phyloP scores from a whole-genome alignment of 1,140 invertebrate genomes.

The Brachionus sp. region DNA sequence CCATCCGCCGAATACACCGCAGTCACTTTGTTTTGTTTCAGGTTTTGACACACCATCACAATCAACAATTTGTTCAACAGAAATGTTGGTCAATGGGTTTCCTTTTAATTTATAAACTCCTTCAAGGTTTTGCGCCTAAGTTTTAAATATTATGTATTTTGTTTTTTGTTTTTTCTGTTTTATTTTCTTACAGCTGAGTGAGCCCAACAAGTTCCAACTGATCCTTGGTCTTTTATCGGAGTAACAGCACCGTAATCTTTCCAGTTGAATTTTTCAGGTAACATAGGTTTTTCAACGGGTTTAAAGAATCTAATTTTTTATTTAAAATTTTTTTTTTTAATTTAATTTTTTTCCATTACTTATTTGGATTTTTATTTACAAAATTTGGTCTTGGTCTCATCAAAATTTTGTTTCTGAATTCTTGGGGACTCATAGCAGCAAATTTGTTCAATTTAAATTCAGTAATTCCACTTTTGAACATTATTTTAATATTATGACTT shows the following conservation, averaged over 20 bases:
- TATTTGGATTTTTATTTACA: background rate
- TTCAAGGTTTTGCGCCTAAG: conserved; percentile 52
- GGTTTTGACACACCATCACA: conserved; percentile 51
- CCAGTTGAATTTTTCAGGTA: conserved; percentile 51
- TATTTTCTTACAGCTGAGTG: conserved; percentile 49
- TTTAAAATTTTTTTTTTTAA: background rate
- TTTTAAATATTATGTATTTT: background rate
- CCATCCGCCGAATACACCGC: conserved; percentile 56
- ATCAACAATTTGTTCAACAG: conserved; percentile 56
- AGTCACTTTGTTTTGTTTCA: conserved; percentile 49
- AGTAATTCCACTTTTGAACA: background rate
- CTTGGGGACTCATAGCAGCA: conserved; percentile 50
- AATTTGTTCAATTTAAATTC: conserved; percentile 51
- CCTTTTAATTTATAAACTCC: conserved; percentile 52
- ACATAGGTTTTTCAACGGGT: background rate
- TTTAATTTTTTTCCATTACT: background rate
- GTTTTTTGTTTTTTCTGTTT: background rate
- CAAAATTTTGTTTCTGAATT: conserved; percentile 50
- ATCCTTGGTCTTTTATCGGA: conserved; percentile 60
- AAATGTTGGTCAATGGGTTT: conserved; percentile 52
- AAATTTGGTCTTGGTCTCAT: conserved; percentile 48
- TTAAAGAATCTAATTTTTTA: background rate
- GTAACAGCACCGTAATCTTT: conserved; percentile 57
- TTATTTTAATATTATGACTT: background rate
- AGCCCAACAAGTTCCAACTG: conserved; percentile 54